Evolutionary conservation across 2,797 vertebrate genomes (phyloP).

Genomic region (Hapalemur alaotrensis): DNA sequence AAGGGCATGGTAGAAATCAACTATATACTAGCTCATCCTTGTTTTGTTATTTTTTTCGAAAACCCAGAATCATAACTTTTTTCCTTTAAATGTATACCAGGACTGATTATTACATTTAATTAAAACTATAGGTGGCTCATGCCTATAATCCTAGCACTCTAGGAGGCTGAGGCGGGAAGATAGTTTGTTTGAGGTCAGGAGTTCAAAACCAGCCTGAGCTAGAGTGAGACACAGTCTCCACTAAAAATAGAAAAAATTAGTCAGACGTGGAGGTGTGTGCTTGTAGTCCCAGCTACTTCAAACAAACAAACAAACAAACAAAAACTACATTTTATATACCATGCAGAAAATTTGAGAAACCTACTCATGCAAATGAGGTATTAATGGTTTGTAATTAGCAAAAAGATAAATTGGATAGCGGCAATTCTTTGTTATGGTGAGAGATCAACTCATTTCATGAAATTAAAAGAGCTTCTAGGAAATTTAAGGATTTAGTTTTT

Average conservation of each 20-base stretch:
- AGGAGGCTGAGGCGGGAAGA: no score
- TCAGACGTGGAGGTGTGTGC: no score
- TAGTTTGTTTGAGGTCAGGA: no score
- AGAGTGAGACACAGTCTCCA: no score
- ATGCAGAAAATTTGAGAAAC: conserved; percentile 9
- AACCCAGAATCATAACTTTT: neutral
- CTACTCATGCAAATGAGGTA: neutral
- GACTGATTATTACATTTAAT: neutral
- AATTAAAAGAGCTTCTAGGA: neutral
- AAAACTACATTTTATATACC: neutral
- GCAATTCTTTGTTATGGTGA: conserved; percentile 19
- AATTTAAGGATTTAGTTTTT: neutral
- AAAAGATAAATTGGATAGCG: neutral
- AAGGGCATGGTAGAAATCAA: neutral
- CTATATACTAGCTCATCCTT: neutral
- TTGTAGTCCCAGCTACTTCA: no score
- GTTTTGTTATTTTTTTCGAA: neutral
- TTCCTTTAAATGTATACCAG: neutral
- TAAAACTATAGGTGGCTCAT: neutral
- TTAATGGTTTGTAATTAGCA: neutral
- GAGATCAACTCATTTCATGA: neutral
- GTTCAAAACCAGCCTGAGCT: no score
- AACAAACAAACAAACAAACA: no score
- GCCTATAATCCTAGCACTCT: no score
- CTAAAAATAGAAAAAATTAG: no score